Conservation (phyloP, 1,140 invertebrate species). For the Lucilia cuprina region DNA sequence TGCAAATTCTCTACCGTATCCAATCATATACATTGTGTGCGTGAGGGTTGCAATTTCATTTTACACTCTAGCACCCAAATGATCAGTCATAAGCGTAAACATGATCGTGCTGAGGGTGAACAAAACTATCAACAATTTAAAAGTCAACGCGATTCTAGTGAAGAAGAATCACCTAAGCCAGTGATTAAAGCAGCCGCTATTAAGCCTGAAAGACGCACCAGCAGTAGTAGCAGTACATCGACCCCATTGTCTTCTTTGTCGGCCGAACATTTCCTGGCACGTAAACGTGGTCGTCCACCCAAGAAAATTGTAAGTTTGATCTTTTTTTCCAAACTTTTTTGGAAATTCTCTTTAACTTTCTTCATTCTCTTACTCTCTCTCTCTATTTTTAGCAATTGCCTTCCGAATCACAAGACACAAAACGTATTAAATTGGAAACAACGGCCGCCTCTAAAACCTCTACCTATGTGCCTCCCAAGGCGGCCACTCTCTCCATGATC, state of each 20-base stretch:
- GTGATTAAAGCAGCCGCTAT: constrained; percentile 2
- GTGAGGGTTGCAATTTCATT: constrained; percentile 93
- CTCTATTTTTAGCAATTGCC: constrained; percentile 50
- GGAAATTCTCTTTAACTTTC: neutral
- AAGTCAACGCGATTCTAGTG: constrained; percentile 45
- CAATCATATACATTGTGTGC: constrained; percentile 98
- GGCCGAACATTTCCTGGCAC: constrained; percentile 56
- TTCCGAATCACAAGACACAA: constrained; percentile 45
- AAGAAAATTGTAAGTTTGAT: constrained; percentile 60
- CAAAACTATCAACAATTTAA: constrained; percentile 83
- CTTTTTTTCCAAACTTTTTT: neutral
- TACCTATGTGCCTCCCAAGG: neutral
- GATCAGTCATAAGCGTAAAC: constrained; percentile 97
- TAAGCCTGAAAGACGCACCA: constrained; percentile 6
- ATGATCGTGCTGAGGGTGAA: constrained; percentile 91
- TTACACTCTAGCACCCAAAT: constrained; percentile 95
- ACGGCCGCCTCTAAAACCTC: neutral
- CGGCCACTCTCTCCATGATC: constrained; percentile 18
- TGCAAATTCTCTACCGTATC: constrained; percentile 91
- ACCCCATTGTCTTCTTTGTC: constrained; percentile 56
- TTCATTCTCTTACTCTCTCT: neutral
- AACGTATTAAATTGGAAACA: constrained; percentile 46
- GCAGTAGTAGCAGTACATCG: constrained; percentile 40
- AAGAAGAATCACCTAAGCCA: constrained; percentile 39
- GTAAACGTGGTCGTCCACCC: constrained; percentile 57